phyloP scores from a whole-genome alignment of 2,797 vertebrate species.

The Falco concolor region DNA sequence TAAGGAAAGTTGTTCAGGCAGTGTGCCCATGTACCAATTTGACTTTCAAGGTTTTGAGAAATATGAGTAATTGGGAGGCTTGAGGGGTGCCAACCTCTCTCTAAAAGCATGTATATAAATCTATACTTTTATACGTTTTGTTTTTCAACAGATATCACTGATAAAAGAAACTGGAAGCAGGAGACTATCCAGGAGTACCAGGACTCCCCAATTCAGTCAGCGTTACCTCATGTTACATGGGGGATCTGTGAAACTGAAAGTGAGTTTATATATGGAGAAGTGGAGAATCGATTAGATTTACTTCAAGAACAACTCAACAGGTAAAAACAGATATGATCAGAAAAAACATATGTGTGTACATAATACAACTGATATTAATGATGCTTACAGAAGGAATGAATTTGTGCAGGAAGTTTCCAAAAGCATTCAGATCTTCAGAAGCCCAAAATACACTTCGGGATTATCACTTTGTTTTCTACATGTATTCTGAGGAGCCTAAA shows the following conservation, averaged over 20 bases:
- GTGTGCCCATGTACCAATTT: not conserved
- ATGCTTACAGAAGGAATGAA: not conserved
- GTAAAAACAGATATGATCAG: constrained; percentile 63
- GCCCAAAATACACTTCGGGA: not conserved
- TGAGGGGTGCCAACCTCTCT: not conserved
- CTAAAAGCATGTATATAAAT: not conserved
- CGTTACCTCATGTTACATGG: constrained; percentile 76
- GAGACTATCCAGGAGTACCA: constrained; percentile 75
- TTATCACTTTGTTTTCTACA: not conserved
- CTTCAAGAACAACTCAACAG: constrained; percentile 98
- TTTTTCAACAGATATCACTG: constrained; percentile 79
- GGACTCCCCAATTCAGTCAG: constrained; percentile 79
- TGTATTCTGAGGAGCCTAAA: not conserved
- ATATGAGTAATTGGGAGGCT: not conserved
- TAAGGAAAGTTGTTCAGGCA: not conserved
- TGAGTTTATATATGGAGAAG: constrained; percentile 92
- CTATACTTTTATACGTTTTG: not conserved
- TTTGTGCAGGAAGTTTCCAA: not conserved
- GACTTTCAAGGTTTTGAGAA: not conserved
- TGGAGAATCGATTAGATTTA: constrained; percentile 93
- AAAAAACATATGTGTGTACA: not conserved
- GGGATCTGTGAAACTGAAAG: constrained; percentile 88
- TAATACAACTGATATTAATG: not conserved
- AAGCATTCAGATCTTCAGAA: not conserved
- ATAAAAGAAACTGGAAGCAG: constrained; percentile 78